Conservation (phyloP, 2,888 invertebrate genomes). For the Agonopterix alstromeriana region DNA sequence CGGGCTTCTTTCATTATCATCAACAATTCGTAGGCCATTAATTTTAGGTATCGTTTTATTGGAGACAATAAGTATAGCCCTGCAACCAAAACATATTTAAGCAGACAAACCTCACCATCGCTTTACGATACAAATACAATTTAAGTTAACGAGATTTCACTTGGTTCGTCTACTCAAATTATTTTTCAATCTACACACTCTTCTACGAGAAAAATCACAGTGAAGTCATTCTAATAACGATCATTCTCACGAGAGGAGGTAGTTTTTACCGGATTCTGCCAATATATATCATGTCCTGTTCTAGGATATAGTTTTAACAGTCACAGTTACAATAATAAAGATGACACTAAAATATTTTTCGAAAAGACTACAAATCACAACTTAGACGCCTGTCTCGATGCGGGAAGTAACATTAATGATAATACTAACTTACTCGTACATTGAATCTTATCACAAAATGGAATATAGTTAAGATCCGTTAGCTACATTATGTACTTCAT, state of each 20-base stretch:
- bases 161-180: constrained; percentile 6
- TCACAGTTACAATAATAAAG: constrained; percentile 58
- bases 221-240: constrained; percentile 18
- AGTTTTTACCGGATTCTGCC: constrained; percentile 40
- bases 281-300: constrained; percentile 33
- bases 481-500: constrained; percentile 66
- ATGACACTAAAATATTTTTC: constrained; percentile 55
- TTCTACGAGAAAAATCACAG: constrained; percentile 11
- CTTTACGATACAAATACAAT: neutral
- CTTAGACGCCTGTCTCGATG: constrained; percentile 52
- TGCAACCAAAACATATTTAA: too few relatives aligned
- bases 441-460: constrained; percentile 57
- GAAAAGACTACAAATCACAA: constrained; percentile 68
- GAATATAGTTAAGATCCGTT: constrained; percentile 62
- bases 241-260: constrained; percentile 36
- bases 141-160: neutral
- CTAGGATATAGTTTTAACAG: constrained; percentile 37
- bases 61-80: neutral
- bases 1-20: constrained; percentile 3
- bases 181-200: constrained; percentile 9
- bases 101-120: too few relatives aligned
- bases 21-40: neutral
- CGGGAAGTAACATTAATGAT: constrained; percentile 52
- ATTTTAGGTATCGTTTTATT: neutral
- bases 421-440: constrained; percentile 42